A percentile compares a stretch with the other conserved stretches of the same genome.
Conservation (phyloP, 2,797 vertebrate genomes). For the Malacoraja senta region DNA sequence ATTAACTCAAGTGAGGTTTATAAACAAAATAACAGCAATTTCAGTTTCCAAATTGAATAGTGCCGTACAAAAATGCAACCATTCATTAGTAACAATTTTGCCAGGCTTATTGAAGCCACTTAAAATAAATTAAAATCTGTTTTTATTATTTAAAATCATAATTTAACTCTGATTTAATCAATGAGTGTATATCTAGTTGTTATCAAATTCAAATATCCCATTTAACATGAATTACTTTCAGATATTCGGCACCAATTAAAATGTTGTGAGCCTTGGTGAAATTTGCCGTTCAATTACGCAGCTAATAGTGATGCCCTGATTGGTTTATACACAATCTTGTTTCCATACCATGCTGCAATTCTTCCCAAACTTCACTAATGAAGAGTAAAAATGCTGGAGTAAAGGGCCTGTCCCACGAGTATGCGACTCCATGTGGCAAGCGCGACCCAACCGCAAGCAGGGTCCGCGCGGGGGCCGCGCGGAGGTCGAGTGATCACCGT, state of each 20-base stretch:
- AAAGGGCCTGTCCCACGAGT: too few relatives aligned
- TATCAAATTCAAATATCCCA: neutral
- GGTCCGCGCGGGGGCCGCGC: too few relatives aligned
- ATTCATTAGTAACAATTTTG: neutral
- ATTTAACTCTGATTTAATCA: constrained; percentile 22
- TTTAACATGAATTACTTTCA: constrained; percentile 19
- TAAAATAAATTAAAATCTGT: constrained; percentile 9
- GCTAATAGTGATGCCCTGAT: neutral
- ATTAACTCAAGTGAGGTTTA: constrained; percentile 7
- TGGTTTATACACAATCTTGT: neutral
- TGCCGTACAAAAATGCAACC: neutral
- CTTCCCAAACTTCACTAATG: neutral
- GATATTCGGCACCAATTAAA: neutral
- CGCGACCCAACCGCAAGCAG: too few relatives aligned
- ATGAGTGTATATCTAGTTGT: neutral
- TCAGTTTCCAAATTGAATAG: neutral
- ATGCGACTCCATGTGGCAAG: too few relatives aligned
- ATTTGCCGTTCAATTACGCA: neutral
- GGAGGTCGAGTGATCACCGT: too few relatives aligned
- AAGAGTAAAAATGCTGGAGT: too few relatives aligned
- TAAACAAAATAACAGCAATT: neutral
- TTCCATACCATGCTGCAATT: neutral
- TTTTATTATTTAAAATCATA: neutral
- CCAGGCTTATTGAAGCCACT: neutral
- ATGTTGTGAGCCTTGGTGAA: neutral